These are phyloP conservation scores for Adoxophyes honmai DNA, from an alignment of 1,140 invertebrate genomes.

Conservation along the genomic window DNA sequence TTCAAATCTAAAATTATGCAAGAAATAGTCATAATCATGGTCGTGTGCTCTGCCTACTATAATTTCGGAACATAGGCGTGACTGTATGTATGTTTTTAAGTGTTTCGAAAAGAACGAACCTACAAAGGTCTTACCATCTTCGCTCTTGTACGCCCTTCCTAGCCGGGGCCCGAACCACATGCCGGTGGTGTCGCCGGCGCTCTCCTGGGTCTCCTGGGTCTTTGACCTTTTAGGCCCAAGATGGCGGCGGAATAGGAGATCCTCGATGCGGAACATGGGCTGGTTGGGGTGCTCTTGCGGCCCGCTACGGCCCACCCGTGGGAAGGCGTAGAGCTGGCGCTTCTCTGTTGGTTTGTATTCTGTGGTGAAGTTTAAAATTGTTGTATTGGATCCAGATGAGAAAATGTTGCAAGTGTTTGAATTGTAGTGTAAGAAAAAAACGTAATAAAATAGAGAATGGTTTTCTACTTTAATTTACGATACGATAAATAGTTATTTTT, in stretches of 20 bases:
- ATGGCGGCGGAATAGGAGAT: conserved; percentile 25
- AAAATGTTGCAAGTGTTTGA: no score
- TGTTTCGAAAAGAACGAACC: neutral
- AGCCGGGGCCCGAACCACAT: conserved; percentile 80
- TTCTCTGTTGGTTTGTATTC: conserved; percentile 56
- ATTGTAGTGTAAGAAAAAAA: no score
- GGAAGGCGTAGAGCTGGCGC: conserved; percentile 71
- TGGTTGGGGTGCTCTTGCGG: conserved; percentile 20
- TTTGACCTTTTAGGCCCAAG: conserved; percentile 23
- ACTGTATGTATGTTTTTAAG: neutral
- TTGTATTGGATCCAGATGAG: no score
- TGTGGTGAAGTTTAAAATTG: conserved; percentile 18
- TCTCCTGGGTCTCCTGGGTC: conserved; percentile 23
- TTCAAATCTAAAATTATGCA: no score
- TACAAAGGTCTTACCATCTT: conserved; percentile 36
- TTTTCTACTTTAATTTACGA: no score
- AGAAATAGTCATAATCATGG: no score
- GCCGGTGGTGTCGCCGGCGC: conserved; percentile 54
- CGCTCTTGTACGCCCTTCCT: conserved; percentile 56
- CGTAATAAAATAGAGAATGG: no score
- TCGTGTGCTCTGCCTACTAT: no score
- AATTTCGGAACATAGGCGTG: no score
- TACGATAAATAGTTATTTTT: no score
- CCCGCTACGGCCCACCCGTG: conserved; percentile 65
- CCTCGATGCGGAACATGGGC: conserved; percentile 19